A percentile compares a stretch with the other conserved stretches of the same genome.
Evolutionary conservation across 1,140 invertebrate genomes (phyloP).

Genomic region (Magallana angulata): DNA sequence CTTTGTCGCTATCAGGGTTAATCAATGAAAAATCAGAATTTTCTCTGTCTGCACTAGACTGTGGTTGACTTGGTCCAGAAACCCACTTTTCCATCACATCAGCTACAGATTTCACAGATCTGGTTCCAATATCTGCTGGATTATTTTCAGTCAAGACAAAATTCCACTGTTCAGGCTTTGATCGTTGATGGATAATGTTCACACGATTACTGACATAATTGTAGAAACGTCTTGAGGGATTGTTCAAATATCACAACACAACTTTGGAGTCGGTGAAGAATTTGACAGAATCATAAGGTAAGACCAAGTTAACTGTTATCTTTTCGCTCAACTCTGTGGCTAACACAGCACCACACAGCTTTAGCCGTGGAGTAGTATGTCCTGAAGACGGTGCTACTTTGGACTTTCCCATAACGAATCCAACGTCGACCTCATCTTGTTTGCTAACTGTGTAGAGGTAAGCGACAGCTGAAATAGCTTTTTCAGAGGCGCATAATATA

Average conservation of each 20-base stretch:
- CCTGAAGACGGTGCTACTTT: conserved; percentile 50
- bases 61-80: conserved; percentile 15
- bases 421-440: background rate
- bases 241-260: conserved; percentile 55
- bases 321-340: conserved; percentile 45
- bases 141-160: conserved; percentile 17
- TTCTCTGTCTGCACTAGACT: background rate
- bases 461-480: conserved; percentile 45
- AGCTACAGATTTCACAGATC: background rate
- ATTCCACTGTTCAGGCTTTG: conserved; percentile 17
- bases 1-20: conserved; percentile 34
- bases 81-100: conserved; percentile 32
- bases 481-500: conserved; percentile 39
- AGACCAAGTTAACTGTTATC: conserved; percentile 42
- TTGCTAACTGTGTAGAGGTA: conserved; percentile 10
- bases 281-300: conserved; percentile 50
- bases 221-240: conserved; percentile 56
- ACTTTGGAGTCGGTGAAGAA: conserved; percentile 58
- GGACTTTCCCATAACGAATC: conserved; percentile 56
- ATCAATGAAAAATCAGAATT: conserved; percentile 35
- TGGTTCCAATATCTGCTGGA: conserved; percentile 37
- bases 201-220: conserved; percentile 58
- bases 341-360: conserved; percentile 53
- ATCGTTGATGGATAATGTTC: background rate
- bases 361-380: conserved; percentile 53